Evolutionary conservation across 2,113 vertebrate genomes (phyloP).

Genomic region (Poecilia latipinna): DNA sequence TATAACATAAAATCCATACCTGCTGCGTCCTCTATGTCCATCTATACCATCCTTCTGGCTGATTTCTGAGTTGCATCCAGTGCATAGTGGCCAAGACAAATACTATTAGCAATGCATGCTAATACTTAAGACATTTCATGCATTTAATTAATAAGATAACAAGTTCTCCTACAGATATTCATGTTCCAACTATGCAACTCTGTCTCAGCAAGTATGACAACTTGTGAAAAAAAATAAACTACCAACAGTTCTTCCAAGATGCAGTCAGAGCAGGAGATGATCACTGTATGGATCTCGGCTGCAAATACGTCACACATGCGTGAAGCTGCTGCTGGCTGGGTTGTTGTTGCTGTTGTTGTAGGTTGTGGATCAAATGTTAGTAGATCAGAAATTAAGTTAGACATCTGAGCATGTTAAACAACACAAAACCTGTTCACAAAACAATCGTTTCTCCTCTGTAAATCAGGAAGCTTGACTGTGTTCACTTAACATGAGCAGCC

Average conservation of each 20-base stretch:
- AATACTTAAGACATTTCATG: no score
- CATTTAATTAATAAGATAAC: no score
- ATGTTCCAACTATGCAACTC: no score
- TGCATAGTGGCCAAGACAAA: no score
- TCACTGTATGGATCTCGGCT: not conserved
- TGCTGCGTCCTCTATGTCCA: not conserved
- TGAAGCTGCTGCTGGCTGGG: not conserved
- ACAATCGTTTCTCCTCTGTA: not conserved
- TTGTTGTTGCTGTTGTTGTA: not conserved
- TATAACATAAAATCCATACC: not conserved
- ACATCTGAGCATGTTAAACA: slow-evolving; percentile 1
- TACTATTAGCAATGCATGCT: no score
- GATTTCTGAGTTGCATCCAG: not conserved
- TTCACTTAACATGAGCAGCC: not conserved
- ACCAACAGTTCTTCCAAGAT: not conserved
- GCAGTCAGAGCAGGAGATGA: not conserved
- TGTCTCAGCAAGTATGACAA: no score
- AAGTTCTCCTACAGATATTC: no score
- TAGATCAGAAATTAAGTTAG: not conserved
- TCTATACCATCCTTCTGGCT: not conserved
- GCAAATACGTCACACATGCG: not conserved
- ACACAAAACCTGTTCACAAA: not conserved
- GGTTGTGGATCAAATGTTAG: not conserved
- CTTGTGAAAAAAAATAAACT: no score
- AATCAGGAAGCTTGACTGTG: not conserved